Evolutionary conservation across 1,140 invertebrate species (phyloP), one percentile per base, ranked within the genome.

Genomic region (Hylaeus volcanicus): DNA sequence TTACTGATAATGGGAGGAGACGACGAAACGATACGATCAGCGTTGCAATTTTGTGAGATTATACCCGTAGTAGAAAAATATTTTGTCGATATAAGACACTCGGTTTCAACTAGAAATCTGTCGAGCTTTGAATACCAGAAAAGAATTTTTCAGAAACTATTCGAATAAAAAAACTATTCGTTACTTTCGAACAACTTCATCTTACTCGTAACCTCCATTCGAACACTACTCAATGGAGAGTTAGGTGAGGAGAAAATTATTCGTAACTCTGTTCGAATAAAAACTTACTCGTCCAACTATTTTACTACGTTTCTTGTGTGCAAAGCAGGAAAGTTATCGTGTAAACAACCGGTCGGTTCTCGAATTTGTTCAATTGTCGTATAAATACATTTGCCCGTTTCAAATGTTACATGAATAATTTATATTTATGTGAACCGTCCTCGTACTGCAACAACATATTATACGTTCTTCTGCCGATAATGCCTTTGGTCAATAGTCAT

Each of bases 401-500:
- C 26, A 51, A 51, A 26, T 51, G 45, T 45, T 12, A 48, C 6
- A 51, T 14, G 45, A 68, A 68, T 51, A 68, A 68, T 68, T 53
- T 68, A 68, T 51, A 68, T 63, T 58, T 70, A 51, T 51, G 58
- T 45, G 39, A 45, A 37, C 41, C 58, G 73, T 56, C 68, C 65
- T 51, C 56, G 81, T 66, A 63, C 41, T 64, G 70, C 81, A 48
- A 55, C 80, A 71, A 86, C 73, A 70, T 71, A 81, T 87, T 86
- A 86, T 84, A 83, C 74, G 72, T 78, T 74, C 72, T 48, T 74
- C 69, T 73, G 74, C 43, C 81, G 89, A 91, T 91, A 91, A 91
- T 90, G 85, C 68, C 86, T 89, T 89, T 37, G 85, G 89, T 90
- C 89, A 91, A 91, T 83, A 91, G 72, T 84, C 85, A 83, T 66